Base-by-base conservation (phyloP, 2,888 invertebrate genomes). In the Xanthia icteritia region DNA sequence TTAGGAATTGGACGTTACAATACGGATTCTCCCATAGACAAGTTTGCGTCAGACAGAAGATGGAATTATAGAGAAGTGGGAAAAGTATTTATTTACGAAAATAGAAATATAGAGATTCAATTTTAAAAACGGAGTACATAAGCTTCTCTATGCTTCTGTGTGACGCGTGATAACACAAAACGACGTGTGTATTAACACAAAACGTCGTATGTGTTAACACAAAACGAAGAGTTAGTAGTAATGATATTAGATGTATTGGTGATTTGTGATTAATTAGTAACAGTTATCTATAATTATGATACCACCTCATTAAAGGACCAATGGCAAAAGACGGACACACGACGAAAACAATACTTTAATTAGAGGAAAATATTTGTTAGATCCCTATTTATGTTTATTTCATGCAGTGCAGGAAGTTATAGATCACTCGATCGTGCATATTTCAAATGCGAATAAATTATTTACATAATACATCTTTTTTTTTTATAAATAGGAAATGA, bases 1-100 rank as follows among this genome's bases (percentile, higher is more conserved):
- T 76, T 68, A 80, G 76, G 76, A 69, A 39, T 39, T 66, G 75
- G 77, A 81, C 74, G 63, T 73, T 65, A 81, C 64, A 56, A 15
- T 51, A 80, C 42, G 39, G 60, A 73, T 15, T 42, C 36, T 51
- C 39, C 60, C 58, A 64, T 36, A 76, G 67, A 69, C 36, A 76
- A 64, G 31, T 54, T 45, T 27, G 20, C 39, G 48, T 20, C 58
- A 78, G 17, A 79, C 31, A 51, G 48, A 75, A 63, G 20, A 68
- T 31, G 15, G 17, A 60, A 8, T 2, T 45, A n/a, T 31, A 65
- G 17, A 77, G 15, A 23, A 45, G 17, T 23, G 6, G 1, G 6
- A 71, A 17, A n/a, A 17, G 17, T 23, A 0, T 20, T 9, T 45
- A 48, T 13, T 54, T 9, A 61, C 1, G 45, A 27, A 72, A 27